These are phyloP conservation scores for Machimus rusticus DNA, from an alignment of 2,888 invertebrate species.

Conservation along the genomic window DNA sequence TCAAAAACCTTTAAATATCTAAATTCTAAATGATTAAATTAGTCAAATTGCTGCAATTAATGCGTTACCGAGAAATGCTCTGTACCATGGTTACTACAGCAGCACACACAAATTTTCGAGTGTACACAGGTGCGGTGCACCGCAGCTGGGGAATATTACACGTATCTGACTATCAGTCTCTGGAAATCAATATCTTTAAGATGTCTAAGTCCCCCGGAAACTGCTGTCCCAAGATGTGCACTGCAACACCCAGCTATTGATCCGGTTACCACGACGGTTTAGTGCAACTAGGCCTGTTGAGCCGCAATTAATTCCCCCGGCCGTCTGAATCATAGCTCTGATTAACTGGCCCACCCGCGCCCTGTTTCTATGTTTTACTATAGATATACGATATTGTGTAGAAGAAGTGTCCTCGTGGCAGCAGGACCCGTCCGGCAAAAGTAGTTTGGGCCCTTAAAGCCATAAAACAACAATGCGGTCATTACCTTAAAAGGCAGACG, in stretches of 20 bases:
- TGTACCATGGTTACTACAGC: background rate
- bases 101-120: background rate
- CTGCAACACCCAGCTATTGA: background rate
- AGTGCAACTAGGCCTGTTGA: background rate
- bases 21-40: background rate
- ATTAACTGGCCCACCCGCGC: background rate
- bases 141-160: background rate
- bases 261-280: background rate
- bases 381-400: background rate
- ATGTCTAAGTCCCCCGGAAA: background rate
- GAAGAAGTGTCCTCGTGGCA: background rate
- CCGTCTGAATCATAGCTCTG: background rate
- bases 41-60: background rate
- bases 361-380: background rate
- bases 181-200: background rate
- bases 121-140: background rate
- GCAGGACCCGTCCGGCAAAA: background rate
- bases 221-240: background rate
- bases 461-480: constrained; percentile 12
- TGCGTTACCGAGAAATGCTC: background rate
- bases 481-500: constrained; percentile 38
- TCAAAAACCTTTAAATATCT: background rate
- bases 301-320: background rate
- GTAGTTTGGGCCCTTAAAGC: constrained; percentile 1
- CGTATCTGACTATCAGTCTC: background rate